Conservation (phyloP, 2,113 vertebrate genomes). For the Petroica traversi region DNA sequence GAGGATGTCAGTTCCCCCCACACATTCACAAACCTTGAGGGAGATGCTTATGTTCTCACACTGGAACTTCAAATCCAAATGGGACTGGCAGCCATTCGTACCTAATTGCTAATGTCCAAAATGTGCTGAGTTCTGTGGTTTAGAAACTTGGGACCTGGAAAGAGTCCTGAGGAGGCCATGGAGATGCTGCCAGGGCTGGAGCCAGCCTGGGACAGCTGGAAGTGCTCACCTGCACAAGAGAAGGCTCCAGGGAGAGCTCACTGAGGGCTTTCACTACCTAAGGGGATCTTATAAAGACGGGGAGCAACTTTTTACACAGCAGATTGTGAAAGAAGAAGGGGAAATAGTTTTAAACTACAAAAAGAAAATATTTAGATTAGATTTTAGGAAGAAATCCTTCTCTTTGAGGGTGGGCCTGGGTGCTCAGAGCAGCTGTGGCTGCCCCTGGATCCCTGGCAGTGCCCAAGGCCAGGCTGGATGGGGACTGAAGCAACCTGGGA, state of each 20-base stretch:
- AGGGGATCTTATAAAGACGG: background rate
- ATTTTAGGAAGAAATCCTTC: background rate
- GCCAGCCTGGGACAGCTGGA: background rate
- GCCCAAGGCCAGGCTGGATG: background rate
- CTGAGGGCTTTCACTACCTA: background rate
- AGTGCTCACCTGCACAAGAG: fast-evolving
- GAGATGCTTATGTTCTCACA: background rate
- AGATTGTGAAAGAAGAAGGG: background rate
- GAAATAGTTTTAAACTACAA: background rate
- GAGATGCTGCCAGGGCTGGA: background rate
- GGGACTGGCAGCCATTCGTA: background rate
- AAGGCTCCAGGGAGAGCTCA: background rate
- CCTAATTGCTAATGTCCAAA: background rate
- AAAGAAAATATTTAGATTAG: background rate
- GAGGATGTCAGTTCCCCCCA: background rate
- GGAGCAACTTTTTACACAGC: background rate
- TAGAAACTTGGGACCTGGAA: background rate
- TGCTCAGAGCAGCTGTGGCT: background rate
- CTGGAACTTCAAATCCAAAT: background rate
- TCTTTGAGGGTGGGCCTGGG: background rate
- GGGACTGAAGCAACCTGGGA: background rate
- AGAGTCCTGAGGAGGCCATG: fast-evolving
- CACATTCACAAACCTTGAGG: background rate
- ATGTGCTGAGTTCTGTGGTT: fast-evolving
- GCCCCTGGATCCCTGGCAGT: background rate